These are phyloP conservation scores for Polyergus mexicanus DNA, from an alignment of 1,140 invertebrate genomes.

Conservation along the genomic window DNA sequence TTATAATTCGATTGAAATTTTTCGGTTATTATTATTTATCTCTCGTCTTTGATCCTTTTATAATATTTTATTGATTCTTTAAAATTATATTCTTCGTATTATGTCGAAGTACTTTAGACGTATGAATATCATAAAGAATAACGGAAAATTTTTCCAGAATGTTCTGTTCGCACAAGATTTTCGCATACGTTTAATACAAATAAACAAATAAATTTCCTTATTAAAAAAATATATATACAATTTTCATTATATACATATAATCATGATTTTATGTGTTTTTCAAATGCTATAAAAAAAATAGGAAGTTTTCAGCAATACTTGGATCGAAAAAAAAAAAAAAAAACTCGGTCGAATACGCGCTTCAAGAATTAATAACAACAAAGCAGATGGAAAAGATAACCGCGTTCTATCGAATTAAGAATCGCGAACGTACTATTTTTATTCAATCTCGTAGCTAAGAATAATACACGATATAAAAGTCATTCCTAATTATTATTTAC, in stretches of 20 bases:
- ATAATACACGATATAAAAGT: conserved; percentile 3
- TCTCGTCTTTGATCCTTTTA: not conserved
- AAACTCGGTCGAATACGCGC: not conserved
- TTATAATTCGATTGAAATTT: not conserved
- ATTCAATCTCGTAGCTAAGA: conserved; percentile 5
- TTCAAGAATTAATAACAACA: not conserved
- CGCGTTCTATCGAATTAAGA: conserved; percentile 15
- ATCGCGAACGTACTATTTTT: conserved; percentile 21
- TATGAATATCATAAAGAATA: no score
- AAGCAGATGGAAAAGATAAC: not conserved
- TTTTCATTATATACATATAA: no score
- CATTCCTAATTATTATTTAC: not conserved
- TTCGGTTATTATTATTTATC: no score
- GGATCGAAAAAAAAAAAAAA: not conserved
- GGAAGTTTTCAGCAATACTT: not conserved
- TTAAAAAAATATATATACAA: no score
- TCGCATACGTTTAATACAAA: no score
- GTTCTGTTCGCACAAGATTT: no score
- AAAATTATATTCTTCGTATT: no score
- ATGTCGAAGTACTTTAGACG: no score
- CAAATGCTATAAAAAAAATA: not conserved
- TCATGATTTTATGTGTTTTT: no score
- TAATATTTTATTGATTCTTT: no score
- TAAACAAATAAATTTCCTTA: no score
- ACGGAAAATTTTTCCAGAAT: no score